Evolutionary conservation across 2,113 vertebrate species (phyloP).

Genomic region (Saguinus midas): DNA sequence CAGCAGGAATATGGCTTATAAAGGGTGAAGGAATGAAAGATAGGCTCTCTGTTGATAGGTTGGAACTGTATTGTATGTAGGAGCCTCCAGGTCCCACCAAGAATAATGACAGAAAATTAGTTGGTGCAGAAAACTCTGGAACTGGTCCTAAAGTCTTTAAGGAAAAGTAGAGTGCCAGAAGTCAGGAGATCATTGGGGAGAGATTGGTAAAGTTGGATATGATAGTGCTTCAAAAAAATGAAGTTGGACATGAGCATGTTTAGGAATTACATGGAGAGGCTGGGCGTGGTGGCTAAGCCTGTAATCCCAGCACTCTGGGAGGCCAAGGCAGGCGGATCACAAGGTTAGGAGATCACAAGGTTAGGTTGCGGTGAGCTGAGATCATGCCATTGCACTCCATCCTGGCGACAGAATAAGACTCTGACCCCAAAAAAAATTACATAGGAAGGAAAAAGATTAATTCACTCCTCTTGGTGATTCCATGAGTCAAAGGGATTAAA

Average conservation of each 20-base stretch:
- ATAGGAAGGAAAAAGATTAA: background rate
- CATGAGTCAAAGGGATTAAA: background rate
- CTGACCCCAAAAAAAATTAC: background rate
- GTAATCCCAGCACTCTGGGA: no score
- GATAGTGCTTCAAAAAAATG: background rate
- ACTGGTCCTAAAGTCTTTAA: background rate
- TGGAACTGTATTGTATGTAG: background rate
- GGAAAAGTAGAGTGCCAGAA: background rate
- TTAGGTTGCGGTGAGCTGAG: no score
- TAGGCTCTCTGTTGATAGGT: background rate
- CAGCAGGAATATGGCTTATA: background rate
- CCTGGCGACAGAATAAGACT: no score
- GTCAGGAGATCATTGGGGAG: background rate
- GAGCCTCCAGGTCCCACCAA: background rate
- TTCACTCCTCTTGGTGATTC: background rate
- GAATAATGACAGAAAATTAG: background rate
- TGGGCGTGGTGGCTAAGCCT: no score
- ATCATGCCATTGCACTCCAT: no score
- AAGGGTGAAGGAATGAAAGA: background rate
- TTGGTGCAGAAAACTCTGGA: background rate
- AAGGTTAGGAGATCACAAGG: no score
- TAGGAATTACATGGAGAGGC: background rate
- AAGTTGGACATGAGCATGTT: background rate
- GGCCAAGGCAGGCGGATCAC: no score
- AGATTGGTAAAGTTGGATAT: background rate